phyloP scores from a whole-genome alignment of 2,797 vertebrate species.

The Notolabrus celidotus region DNA sequence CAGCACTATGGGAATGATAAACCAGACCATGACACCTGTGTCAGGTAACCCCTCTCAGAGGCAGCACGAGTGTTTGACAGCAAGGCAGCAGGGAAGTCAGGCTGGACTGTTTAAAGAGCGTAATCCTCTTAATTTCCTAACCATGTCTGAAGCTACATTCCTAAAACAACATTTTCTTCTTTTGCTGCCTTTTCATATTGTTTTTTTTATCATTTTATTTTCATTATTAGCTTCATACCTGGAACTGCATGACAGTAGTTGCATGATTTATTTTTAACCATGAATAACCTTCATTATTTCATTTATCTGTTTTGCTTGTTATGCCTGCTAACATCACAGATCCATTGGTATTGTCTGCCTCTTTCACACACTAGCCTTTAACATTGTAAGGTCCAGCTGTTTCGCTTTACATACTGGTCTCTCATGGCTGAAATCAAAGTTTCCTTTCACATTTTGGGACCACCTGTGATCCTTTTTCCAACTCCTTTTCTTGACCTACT shows the following conservation, averaged over 20 bases:
- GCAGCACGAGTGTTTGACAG: conserved; percentile 79
- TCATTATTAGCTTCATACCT: conserved; percentile 37
- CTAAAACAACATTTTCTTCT: conserved; percentile 51
- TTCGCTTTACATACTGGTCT: neutral
- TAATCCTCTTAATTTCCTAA: conserved; percentile 45
- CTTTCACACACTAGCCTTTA: conserved; percentile 60
- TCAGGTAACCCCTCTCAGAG: conserved; percentile 93
- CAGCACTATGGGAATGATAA: conserved; percentile 99
- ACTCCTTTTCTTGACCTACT: neutral
- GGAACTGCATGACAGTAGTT: conserved; percentile 71
- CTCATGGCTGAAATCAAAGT: neutral
- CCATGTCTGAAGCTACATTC: conserved; percentile 36
- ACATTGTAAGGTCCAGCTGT: neutral
- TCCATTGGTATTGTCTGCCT: conserved; percentile 63
- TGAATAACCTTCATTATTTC: conserved; percentile 45
- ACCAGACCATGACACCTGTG: conserved; percentile 98
- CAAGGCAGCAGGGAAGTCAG: conserved; percentile 74
- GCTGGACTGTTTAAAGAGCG: conserved; percentile 67
- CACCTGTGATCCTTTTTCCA: neutral
- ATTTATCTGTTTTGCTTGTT: conserved; percentile 66
- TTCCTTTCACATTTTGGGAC: neutral
- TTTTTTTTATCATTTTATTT: conserved; percentile 39
- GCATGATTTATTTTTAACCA: conserved; percentile 70
- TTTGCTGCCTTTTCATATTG: conserved; percentile 51
- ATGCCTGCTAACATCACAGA: conserved; percentile 70